A percentile compares a stretch with the other conserved stretches of the same genome.
phyloP scores from a whole-genome alignment of 2,113 vertebrate species.

The Mormyrus lacerda region DNA sequence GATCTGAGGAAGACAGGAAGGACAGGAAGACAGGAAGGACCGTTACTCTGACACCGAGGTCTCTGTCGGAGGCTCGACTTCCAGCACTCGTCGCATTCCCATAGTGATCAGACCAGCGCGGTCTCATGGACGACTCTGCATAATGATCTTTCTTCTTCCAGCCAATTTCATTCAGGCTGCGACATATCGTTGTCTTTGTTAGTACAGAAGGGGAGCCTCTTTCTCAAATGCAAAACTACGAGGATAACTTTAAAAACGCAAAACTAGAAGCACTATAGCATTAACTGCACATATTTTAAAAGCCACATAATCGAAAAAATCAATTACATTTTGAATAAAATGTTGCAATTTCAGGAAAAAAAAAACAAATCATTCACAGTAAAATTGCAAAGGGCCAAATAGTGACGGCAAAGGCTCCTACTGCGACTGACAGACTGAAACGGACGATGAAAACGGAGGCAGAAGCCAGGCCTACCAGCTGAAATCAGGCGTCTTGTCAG shows the following conservation, averaged over 20 bases:
- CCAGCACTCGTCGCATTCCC: background rate
- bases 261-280: background rate
- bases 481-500: conserved; percentile 81
- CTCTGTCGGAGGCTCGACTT: background rate
- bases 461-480: conserved; percentile 63
- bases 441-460: background rate
- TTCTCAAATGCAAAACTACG: background rate
- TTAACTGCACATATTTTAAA: background rate
- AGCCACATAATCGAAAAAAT: background rate
- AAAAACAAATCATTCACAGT: background rate
- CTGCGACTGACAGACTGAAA: background rate
- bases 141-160: background rate
- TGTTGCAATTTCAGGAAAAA: background rate
- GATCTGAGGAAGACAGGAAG: conserved; percentile 58
- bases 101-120: background rate
- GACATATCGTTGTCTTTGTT: background rate
- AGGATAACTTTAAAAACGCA: background rate
- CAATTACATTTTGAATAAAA: background rate
- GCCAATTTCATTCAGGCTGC: background rate
- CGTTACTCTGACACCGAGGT: background rate
- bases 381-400: background rate
- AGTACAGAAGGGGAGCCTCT: background rate
- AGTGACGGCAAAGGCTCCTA: background rate
- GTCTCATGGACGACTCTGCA: background rate
- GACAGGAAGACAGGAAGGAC: no score